Conservation (phyloP, 2,888 invertebrate species). For the Uropetala carovei region DNA sequence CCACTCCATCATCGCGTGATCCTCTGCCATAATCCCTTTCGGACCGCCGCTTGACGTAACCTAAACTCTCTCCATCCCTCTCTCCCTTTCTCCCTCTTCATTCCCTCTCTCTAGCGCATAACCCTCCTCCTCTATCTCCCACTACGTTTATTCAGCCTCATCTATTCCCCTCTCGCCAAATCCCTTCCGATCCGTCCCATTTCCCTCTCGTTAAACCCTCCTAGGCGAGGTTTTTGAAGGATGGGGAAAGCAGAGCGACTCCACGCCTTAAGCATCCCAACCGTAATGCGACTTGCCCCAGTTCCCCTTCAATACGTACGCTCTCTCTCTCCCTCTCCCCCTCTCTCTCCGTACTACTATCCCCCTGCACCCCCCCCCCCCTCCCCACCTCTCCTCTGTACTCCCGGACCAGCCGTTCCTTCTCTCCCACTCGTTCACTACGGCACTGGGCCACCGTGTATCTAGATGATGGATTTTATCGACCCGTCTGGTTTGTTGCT, state of each 20-base stretch:
- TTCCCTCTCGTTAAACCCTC: constrained; percentile 32
- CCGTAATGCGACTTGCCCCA: constrained; percentile 45
- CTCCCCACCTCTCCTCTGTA: background rate
- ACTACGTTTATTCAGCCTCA: background rate
- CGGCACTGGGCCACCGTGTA: constrained; percentile 60
- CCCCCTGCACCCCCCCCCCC: background rate
- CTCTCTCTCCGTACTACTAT: background rate
- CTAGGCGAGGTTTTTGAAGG: background rate
- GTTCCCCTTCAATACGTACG: constrained; percentile 33
- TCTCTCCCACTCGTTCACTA: background rate
- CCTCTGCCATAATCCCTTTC: background rate
- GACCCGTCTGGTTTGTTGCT: constrained; percentile 56
- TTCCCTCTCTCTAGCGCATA: background rate
- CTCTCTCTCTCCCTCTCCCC: background rate
- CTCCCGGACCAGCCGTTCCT: background rate
- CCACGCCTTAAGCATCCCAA: background rate
- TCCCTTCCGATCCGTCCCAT: constrained; percentile 14
- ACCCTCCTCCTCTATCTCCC: background rate
- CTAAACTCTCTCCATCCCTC: background rate
- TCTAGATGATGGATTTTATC: constrained; percentile 62
- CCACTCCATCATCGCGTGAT: background rate
- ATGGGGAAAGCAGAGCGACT: background rate
- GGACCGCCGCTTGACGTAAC: constrained; percentile 21
- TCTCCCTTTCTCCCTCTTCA: background rate
- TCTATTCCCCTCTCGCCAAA: background rate